Evolutionary conservation across 1,140 invertebrate genomes (phyloP).

Genomic region (Pogonomyrmex barbatus): DNA sequence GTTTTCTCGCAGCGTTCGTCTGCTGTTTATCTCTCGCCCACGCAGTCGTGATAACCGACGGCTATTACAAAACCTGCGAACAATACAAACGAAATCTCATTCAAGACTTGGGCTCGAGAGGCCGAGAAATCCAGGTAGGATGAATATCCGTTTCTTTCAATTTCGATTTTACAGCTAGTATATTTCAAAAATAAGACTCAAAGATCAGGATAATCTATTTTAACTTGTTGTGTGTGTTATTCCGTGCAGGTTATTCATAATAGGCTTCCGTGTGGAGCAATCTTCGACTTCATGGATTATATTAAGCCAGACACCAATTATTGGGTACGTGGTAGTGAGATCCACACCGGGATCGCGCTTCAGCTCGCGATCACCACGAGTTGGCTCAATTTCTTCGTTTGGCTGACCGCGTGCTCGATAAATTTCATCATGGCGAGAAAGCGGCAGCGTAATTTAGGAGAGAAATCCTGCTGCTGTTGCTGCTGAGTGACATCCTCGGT

Average conservation of each 20-base stretch:
- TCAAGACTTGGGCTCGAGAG: constrained; percentile 81
- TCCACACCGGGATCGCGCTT: constrained; percentile 88
- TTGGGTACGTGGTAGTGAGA: constrained; percentile 87
- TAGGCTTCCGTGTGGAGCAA: constrained; percentile 88
- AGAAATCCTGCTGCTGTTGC: constrained; percentile 77
- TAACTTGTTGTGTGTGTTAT: neutral
- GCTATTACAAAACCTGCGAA: constrained; percentile 89
- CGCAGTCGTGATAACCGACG: constrained; percentile 88
- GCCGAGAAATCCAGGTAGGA: constrained; percentile 81
- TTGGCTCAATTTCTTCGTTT: constrained; percentile 88
- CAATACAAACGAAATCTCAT: constrained; percentile 88
- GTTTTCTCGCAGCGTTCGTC: constrained; percentile 87
- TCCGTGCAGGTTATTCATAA: constrained; percentile 87
- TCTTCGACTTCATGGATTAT: constrained; percentile 92
- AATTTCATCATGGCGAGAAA: constrained; percentile 87
- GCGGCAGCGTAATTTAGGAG: constrained; percentile 67
- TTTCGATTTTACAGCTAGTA: neutral
- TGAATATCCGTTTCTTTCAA: neutral
- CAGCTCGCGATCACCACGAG: constrained; percentile 87
- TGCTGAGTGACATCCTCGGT: constrained; percentile 11
- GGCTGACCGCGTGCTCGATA: constrained; percentile 85
- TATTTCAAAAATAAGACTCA: neutral
- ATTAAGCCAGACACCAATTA: constrained; percentile 88
- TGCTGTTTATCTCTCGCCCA: constrained; percentile 88
- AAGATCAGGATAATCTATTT: neutral